Base-by-base conservation (phyloP, 2,888 invertebrate species). In the Enchytraeus crypticus region DNA sequence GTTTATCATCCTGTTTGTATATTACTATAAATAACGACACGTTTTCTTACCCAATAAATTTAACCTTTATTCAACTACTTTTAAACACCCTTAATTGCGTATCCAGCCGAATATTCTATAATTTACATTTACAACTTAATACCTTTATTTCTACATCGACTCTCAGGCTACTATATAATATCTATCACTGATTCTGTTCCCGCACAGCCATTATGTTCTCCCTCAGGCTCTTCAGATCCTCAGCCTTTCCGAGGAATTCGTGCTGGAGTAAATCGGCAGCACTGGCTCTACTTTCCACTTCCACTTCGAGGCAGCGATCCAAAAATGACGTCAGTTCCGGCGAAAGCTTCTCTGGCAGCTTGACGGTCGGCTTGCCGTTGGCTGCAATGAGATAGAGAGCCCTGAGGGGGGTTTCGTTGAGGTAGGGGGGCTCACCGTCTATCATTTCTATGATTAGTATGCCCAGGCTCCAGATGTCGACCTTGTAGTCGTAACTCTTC, bases 361-460 rank as follows among this genome's bases (percentile, higher is more conserved):
- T 96, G 74, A 98, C 97, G 77, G 96, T 96, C 21, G 98, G 98
- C 80, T 97, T 96, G 64, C 97, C 97, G 81, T 97, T 97, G 49
- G 97, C 97, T 65, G 97, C 97, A 77, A 98, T 98, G 74, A 98
- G 85, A 83, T 97, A 98, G 70, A 98, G 84, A 73, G 84, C 84
- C 80, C 95, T 86, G 58, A 97, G 83, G 51, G 96, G 97, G 82
- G 96, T 96, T 82, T 97, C 97, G 81, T 97, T 97, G 66, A 98
- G 83, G 83, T 98, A 98, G 2, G 98, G 98, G 43, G 98, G 98
- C 80, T 98, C 97, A 63, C 97, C 98, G 82, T 98, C 97, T 66
- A 98, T 95, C 98, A 98, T 98, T 84, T 98, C 98, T 74, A 98
- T 97, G 56, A 97, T 97, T 97, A 98, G 98, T 74, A 98, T 97